These are phyloP conservation scores for Tachina grossa DNA, from an alignment of 2,888 invertebrate species.

Conservation along the genomic window DNA sequence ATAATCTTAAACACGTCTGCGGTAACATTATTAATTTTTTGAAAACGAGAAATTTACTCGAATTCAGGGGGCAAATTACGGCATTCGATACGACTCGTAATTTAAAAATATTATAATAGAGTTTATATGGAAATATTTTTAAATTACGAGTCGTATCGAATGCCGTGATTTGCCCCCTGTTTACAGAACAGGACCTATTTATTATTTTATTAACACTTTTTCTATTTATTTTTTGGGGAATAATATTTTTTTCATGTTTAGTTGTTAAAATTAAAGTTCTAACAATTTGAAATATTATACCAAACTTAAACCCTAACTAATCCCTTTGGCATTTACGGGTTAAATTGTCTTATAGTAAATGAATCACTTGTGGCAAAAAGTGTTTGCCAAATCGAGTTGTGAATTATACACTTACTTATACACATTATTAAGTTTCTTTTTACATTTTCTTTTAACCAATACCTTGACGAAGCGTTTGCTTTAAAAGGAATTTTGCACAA, in stretches of 20 bases:
- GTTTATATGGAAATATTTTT: too few relatives aligned
- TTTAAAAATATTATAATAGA: too few relatives aligned
- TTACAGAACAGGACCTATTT: too few relatives aligned
- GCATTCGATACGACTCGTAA: too few relatives aligned
- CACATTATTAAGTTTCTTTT: slow-evolving; percentile 18
- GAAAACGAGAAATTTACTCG: too few relatives aligned
- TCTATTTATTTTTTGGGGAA: not conserved
- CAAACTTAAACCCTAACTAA: not conserved
- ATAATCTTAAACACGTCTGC: too few relatives aligned
- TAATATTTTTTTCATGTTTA: too few relatives aligned
- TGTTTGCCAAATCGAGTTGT: slow-evolving; percentile 40
- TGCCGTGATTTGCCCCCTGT: too few relatives aligned
- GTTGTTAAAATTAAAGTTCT: too few relatives aligned
- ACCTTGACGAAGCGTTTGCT: slow-evolving; percentile 1
- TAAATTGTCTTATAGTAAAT: slow-evolving; percentile 22
- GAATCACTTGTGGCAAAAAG: slow-evolving; percentile 49
- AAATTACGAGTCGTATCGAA: too few relatives aligned
- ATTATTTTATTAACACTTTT: not conserved
- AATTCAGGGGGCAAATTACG: too few relatives aligned
- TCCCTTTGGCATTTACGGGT: slow-evolving; percentile 8
- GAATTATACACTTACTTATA: not conserved
- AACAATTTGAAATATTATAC: not conserved
- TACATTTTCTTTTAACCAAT: slow-evolving; percentile 26
- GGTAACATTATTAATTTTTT: too few relatives aligned
- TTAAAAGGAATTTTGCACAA: slow-evolving; percentile 48